Evolutionary conservation across 2,888 invertebrate genomes (phyloP).

Genomic region (Lepidocyrtinus sp.): DNA sequence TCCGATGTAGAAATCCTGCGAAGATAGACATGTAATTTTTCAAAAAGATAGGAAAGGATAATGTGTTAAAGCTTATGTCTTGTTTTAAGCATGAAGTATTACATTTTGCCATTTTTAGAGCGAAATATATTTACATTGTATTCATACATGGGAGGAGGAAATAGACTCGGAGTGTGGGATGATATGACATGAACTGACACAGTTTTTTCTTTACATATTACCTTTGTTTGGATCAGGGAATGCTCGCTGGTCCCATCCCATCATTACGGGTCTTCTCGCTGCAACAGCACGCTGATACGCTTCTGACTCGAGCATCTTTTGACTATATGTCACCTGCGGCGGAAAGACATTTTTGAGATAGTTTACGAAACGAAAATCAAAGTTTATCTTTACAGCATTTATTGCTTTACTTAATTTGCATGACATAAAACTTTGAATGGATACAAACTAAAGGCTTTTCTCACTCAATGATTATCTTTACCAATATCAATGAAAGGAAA

Average conservation of each 20-base stretch:
- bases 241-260: constrained; percentile 71
- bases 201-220: constrained; percentile 3
- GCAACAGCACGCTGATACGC: constrained; percentile 73
- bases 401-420: background rate
- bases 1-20: constrained; percentile 51
- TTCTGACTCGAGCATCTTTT: constrained; percentile 73
- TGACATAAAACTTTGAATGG: constrained; percentile 9
- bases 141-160: background rate
- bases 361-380: background rate
- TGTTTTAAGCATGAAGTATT: background rate
- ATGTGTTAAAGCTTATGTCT: background rate
- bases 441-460: too few species aligned
- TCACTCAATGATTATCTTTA: too few species aligned
- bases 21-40: background rate
- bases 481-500: too few species aligned
- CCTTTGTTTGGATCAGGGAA: constrained; percentile 66
- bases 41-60: background rate
- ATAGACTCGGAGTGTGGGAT: background rate
- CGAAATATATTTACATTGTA: background rate
- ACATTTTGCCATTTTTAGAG: too few species aligned
- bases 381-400: background rate
- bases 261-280: constrained; percentile 72
- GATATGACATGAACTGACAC: constrained; percentile 8
- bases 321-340: constrained; percentile 71
- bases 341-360: background rate